Base-by-base conservation (phyloP, 2,113 vertebrate species). In the Nothobranchius kuhntae region DNA sequence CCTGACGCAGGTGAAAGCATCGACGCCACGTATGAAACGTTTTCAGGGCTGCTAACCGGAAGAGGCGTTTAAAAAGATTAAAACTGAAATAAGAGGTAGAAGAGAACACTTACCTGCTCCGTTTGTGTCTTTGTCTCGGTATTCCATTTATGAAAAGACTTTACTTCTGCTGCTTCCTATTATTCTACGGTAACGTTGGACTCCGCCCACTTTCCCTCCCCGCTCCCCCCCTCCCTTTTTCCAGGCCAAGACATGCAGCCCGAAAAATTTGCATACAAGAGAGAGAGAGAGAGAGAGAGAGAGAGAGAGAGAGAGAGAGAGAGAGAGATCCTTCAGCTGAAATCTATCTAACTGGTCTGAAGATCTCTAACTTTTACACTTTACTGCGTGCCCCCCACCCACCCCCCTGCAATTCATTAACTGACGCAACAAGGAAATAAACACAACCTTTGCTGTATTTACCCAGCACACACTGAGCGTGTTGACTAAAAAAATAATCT, bases 191-290 rank as follows among this genome's bases (percentile, higher is more conserved):
- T 82, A 53, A 68, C 38, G 7, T 21, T 3, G 24, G 15, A 77
- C 81, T 0, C 83, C 87, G 83, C 86, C 87, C 83, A 60, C 68
- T 48, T 53, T 47, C 46, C 14, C 53, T 67, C 62, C 80, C 30
- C 1, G 30, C 38, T n/a, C 35, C 56, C 12, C 35, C 47, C 5
- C 12, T 3, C 59, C 42, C 46, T 1, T 21, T 21, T 24, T 70
- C 11, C 46, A 59, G 44, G 13, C 46, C 1, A 50, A 62, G 64
- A 50, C 69, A 15, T 36, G 69, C 46, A 1, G 51, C 47, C 59
- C 42, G 51, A 56, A 36, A 55, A 0, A 85, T 85, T 76, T 83
- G 80, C 82, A 81, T 85, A 53, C 3, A 50, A 17, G 51, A 13
- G 10, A 68, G 46, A 15, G 47, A 38, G 36, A 7, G 7, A 7